Conservation (phyloP, 2,888 invertebrate genomes). For the Halictus quadricinctus region DNA sequence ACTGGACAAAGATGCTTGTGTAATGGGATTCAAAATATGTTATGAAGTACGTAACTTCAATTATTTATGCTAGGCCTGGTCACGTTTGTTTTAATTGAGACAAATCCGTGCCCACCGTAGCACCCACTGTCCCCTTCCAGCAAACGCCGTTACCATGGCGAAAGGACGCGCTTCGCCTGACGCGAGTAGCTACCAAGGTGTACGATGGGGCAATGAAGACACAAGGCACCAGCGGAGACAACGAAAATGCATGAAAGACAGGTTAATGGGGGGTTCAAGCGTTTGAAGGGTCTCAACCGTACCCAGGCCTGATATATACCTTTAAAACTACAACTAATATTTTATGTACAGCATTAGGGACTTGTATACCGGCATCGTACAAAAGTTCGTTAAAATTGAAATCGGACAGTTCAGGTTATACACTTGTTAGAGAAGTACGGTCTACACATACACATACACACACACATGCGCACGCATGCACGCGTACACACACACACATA, state of each 20-base stretch:
- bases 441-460: background rate
- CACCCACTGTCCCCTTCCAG: too few relatives aligned
- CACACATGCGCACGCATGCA: too few relatives aligned
- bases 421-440: constrained; percentile 30
- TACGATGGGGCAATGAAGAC: too few relatives aligned
- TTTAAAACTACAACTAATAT: background rate
- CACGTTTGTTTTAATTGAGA: too few relatives aligned
- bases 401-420: background rate
- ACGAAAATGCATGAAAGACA: background rate
- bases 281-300: background rate
- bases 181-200: too few relatives aligned
- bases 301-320: background rate
- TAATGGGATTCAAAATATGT: background rate
- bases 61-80: too few relatives aligned
- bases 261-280: too few relatives aligned
- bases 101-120: too few relatives aligned
- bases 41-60: background rate
- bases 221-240: too few relatives aligned
- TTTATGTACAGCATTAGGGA: background rate
- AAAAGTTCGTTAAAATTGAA: background rate
- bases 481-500: too few relatives aligned
- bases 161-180: too few relatives aligned
- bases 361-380: background rate
- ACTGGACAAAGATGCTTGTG: background rate
- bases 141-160: too few relatives aligned